These are phyloP conservation scores for Lutraria rhynchaena DNA, from an alignment of 1,140 invertebrate genomes.

Conservation along the genomic window DNA sequence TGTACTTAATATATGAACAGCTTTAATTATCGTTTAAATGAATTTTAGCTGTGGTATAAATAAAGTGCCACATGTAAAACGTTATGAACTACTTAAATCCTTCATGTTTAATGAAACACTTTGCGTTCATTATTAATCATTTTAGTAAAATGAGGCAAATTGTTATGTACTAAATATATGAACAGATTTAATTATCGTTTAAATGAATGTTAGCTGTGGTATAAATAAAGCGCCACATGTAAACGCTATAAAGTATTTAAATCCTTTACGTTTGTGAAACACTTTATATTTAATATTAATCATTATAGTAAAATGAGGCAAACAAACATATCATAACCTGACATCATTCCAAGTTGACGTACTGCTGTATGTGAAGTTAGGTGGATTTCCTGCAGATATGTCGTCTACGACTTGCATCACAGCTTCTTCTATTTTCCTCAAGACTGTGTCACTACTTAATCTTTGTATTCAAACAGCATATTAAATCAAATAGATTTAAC, in stretches of 20 bases:
- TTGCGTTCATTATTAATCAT: not conserved
- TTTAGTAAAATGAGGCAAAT: not conserved
- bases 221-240: not conserved
- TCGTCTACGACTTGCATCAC: slow-evolving; percentile 11
- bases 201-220: not conserved
- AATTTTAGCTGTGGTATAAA: not conserved
- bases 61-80: not conserved
- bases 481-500: too few species aligned
- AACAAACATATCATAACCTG: not conserved
- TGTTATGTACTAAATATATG: too few species aligned
- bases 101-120: not conserved
- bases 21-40: slow-evolving; percentile 7
- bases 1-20: too few species aligned
- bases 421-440: slow-evolving; percentile 39
- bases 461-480: too few species aligned
- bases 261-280: not conserved
- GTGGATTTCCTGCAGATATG: slow-evolving; percentile 13
- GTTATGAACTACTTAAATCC: not conserved
- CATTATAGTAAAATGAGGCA: not conserved
- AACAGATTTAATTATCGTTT: slow-evolving; percentile 23
- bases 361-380: slow-evolving; percentile 34
- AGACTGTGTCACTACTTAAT: slow-evolving; percentile 16
- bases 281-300: not conserved
- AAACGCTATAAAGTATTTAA: not conserved
- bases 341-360: slow-evolving; percentile 43